A percentile compares a stretch with the other conserved stretches of the same genome.
Evolutionary conservation across 2,888 invertebrate species (phyloP).

Genomic region (Crepidodera aurea): DNA sequence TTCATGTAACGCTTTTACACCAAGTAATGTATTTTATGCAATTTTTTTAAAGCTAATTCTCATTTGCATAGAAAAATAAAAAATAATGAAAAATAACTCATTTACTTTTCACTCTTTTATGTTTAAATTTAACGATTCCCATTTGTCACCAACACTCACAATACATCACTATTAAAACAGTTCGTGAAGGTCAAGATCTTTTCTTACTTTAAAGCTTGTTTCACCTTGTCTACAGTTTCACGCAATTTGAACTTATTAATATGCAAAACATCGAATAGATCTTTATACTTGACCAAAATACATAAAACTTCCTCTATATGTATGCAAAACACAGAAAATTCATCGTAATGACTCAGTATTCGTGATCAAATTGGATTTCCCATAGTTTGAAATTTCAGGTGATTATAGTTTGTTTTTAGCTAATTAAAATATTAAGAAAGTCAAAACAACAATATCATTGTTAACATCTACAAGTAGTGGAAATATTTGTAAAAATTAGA

Average conservation of each 20-base stretch:
- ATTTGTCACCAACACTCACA: no score
- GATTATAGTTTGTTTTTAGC: no score
- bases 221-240: constrained; percentile 17
- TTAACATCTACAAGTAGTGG: no score
- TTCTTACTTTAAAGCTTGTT: not conserved
- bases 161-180: not conserved
- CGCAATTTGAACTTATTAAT: constrained; percentile 12
- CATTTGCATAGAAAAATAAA: no score
- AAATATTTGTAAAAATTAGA: no score
- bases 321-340: constrained; percentile 12
- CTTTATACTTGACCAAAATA: constrained; percentile 15
- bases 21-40: no score
- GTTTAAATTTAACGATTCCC: not conserved
- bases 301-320: constrained; percentile 2
- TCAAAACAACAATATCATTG: no score
- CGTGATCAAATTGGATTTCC: constrained; percentile 1
- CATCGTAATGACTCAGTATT: constrained; percentile 3
- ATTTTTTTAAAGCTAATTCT: no score
- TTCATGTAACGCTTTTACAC: no score
- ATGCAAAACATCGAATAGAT: constrained; percentile 10
- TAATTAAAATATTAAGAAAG: no score
- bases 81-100: no score
- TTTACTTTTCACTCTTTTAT: no score
- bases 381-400: constrained; percentile 2
- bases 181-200: constrained; percentile 8